Evolutionary conservation across 2,888 invertebrate genomes (phyloP).

Genomic region (Branchipolynoe longqiensis): DNA sequence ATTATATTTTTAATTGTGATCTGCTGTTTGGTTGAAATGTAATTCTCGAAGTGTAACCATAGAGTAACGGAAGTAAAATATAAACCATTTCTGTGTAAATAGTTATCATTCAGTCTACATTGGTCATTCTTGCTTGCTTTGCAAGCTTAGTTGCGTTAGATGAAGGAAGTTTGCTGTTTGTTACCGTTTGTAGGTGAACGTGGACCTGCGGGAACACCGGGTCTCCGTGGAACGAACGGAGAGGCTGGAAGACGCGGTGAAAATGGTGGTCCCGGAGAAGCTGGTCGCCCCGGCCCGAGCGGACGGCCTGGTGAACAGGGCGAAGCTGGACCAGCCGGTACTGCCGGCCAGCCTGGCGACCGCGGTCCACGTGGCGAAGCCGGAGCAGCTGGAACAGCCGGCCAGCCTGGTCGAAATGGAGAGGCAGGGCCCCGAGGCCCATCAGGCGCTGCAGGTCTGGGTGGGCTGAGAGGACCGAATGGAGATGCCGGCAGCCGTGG

Average conservation of each 20-base stretch:
- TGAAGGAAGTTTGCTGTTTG: too few relatives aligned
- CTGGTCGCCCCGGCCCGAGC: conserved; percentile 59
- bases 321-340: conserved; percentile 12
- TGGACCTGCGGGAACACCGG: conserved; percentile 59
- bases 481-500: conserved; percentile 70
- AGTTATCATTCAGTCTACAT: not conserved
- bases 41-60: not conserved
- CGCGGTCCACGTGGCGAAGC: conserved; percentile 60
- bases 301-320: conserved; percentile 53
- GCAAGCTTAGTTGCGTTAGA: too few relatives aligned
- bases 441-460: conserved; percentile 14
- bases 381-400: conserved; percentile 46
- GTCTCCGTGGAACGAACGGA: conserved; percentile 52
- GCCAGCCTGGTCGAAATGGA: conserved; percentile 32
- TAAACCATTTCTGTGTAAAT: not conserved
- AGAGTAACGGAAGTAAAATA: not conserved
- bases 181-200: conserved; percentile 32
- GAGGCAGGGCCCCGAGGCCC: conserved; percentile 37
- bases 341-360: conserved; percentile 47
- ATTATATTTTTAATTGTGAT: too few relatives aligned
- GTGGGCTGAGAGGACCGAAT: conserved; percentile 63
- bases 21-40: not conserved
- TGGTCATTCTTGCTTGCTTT: not conserved
- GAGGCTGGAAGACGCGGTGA: conserved; percentile 58
- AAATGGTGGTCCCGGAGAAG: conserved; percentile 56